These are phyloP conservation scores for Pycnonotus jocosus DNA, from an alignment of 2,113 vertebrate species.

Conservation along the genomic window DNA sequence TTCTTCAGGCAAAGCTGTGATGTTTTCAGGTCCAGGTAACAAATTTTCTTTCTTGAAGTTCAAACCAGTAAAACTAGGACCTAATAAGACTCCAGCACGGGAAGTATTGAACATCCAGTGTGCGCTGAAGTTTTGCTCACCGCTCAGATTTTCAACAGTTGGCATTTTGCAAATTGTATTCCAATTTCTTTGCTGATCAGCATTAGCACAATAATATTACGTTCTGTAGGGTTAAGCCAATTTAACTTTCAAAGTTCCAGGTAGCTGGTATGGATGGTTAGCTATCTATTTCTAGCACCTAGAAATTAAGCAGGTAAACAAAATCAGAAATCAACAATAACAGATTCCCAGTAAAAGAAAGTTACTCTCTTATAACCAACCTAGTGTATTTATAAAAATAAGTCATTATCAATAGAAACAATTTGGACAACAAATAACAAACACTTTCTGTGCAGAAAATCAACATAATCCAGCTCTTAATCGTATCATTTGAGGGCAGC, in stretches of 20 bases:
- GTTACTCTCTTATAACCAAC: background rate
- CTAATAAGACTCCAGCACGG: slow-evolving; percentile 84
- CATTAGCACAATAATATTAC: background rate
- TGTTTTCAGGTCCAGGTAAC: slow-evolving; percentile 46
- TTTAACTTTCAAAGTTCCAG: background rate
- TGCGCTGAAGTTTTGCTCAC: slow-evolving; percentile 73
- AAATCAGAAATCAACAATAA: background rate
- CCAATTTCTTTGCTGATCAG: background rate
- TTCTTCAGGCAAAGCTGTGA: slow-evolving; percentile 61
- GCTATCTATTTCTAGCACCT: slow-evolving; percentile 37
- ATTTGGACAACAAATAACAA: background rate
- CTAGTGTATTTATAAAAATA: background rate
- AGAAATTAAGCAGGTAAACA: slow-evolving; percentile 8
- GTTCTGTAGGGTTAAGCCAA: background rate
- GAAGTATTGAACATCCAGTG: slow-evolving; percentile 78
- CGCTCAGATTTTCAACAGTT: slow-evolving; percentile 71
- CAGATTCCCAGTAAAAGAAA: background rate
- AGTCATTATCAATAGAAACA: background rate
- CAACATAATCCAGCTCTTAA: background rate
- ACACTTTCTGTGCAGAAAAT: background rate
- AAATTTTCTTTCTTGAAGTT: slow-evolving; percentile 47
- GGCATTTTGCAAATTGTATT: slow-evolving; percentile 75
- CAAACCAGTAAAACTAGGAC: slow-evolving; percentile 61
- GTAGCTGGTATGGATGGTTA: background rate
- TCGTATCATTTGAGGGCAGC: background rate